Conservation (phyloP, 2,113 vertebrate species). For the Chaetodon trifascialis region DNA sequence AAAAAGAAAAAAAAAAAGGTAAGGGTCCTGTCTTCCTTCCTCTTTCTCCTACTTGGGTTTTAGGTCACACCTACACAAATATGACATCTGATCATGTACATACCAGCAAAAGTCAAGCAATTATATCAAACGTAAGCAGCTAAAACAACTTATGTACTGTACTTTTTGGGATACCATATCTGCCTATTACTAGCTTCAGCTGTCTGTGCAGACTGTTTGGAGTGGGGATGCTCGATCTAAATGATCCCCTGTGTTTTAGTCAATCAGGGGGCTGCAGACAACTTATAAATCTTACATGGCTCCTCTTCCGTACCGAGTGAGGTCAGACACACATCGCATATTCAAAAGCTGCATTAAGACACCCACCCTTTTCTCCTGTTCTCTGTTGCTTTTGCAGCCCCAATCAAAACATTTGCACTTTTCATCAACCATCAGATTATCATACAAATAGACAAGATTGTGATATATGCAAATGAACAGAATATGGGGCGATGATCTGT, state of each 20-base stretch:
- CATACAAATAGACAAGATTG: slow-evolving; percentile 76
- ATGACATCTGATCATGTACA: slow-evolving; percentile 71
- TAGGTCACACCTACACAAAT: slow-evolving; percentile 71
- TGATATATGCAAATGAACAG: slow-evolving; percentile 77
- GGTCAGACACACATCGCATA: slow-evolving; percentile 82
- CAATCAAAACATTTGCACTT: slow-evolving; percentile 65
- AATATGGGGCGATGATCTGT: slow-evolving; percentile 61
- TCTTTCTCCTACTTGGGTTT: slow-evolving; percentile 64
- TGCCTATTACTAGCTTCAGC: slow-evolving; percentile 1
- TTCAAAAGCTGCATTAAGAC: slow-evolving; percentile 80
- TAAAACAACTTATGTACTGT: slow-evolving; percentile 5
- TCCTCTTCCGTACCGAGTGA: slow-evolving; percentile 59
- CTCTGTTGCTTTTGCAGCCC: slow-evolving; percentile 38
- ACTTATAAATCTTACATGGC: slow-evolving; percentile 84
- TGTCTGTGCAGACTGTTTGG: slow-evolving; percentile 52
- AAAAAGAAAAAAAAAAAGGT: slow-evolving; percentile 56
- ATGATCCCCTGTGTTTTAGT: slow-evolving; percentile 81
- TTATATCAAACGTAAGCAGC: slow-evolving; percentile 21
- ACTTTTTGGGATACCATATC: slow-evolving; percentile 19
- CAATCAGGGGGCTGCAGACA: slow-evolving; percentile 72
- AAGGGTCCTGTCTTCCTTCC: slow-evolving; percentile 40
- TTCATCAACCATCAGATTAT: slow-evolving; percentile 70
- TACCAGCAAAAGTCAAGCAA: slow-evolving; percentile 62
- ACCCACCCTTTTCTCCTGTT: slow-evolving; percentile 35
- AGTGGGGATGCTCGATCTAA: slow-evolving; percentile 73